These are phyloP conservation scores for Eudemis profundana DNA, from an alignment of 2,888 invertebrate species.

Conservation along the genomic window DNA sequence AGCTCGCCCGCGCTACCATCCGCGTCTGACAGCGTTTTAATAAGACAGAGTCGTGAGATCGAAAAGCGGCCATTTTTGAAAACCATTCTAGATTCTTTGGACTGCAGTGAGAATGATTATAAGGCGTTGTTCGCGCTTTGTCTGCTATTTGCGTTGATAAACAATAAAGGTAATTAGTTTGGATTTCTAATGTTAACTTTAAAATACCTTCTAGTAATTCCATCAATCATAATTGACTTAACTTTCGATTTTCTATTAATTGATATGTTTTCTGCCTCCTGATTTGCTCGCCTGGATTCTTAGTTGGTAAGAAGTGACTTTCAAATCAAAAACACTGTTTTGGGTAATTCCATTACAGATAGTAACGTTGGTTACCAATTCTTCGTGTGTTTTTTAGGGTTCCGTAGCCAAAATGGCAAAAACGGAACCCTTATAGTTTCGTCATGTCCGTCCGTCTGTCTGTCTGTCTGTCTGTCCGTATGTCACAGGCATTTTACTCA, in stretches of 20 bases:
- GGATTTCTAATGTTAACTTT: conserved; percentile 3
- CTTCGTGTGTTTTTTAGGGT: conserved; percentile 26
- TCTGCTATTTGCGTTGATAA: conserved; percentile 96
- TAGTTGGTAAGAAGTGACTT: conserved; percentile 69
- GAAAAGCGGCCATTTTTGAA: conserved; percentile 93
- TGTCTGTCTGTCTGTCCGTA: too few species aligned
- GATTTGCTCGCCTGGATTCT: conserved; percentile 65
- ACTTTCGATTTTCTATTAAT: conserved; percentile 50
- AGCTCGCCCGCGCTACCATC: conserved; percentile 58
- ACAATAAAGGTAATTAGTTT: conserved; percentile 92
- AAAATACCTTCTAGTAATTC: conserved; percentile 16
- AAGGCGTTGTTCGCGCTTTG: conserved; percentile 95
- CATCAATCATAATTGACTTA: conserved; percentile 37
- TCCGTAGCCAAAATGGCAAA: too few species aligned
- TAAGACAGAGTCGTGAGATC: conserved; percentile 74
- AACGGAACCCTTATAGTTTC: too few species aligned
- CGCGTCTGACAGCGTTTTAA: conserved; percentile 66
- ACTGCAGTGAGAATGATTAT: conserved; percentile 97
- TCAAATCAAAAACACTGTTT: background rate
- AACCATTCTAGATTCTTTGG: conserved; percentile 93
- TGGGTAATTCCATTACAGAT: too few species aligned
- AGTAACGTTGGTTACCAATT: too few species aligned
- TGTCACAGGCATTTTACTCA: too few species aligned
- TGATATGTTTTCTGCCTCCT: conserved; percentile 52
- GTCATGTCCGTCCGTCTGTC: too few species aligned